Evolutionary conservation across 35 echinoderm and acorn worm species (phyloP), one percentile per base, ranked within the genome.

Genomic region (Lytechinus pictus): DNA sequence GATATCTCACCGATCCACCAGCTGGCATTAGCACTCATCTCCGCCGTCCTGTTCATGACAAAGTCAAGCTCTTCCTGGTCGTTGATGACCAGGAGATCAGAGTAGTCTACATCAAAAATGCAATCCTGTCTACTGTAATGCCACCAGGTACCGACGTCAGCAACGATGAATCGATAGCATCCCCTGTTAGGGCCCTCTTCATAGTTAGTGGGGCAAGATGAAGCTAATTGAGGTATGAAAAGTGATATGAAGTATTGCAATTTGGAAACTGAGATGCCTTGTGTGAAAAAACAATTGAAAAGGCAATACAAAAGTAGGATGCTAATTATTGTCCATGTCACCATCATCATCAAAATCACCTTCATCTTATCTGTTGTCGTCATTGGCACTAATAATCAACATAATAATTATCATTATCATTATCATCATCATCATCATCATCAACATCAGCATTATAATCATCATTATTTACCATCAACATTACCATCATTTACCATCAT

Each of bases 1-100:
- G 33, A 90, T 52, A 93, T 52, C 97, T 27, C 13, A 97, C 97
- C 97, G 54, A 97, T 97, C 97, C 97, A 97, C 93, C 95, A 89
- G 10, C 54, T 57, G 12, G n/a, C 86, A 55, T 58, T 86, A 28
- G n/a, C 55, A 27, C 52, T 94, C 4, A 56, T 56, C 54, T 53
- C 54, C 7, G 93, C 27, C 5, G 94, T 97, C 94, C 94, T 89
- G 52, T 92, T 44, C 79, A 95, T 54, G 0, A 97, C 21, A 56
- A 94, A 97, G 13, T 96, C 94, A 6, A 97, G 79, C 94, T 97
- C 95, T 21, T 96, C 95, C 4, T 95, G 53, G 54, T 97, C 61
- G 86, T 95, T 92, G 89, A 97, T 97, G 33, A 97, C 92, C 6
- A 86, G 33, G 53, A 97, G 97, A 86, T 97, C 97, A 6, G 95